phyloP scores from a whole-genome alignment of 2,888 invertebrate species.

The Ligdia adustata region DNA sequence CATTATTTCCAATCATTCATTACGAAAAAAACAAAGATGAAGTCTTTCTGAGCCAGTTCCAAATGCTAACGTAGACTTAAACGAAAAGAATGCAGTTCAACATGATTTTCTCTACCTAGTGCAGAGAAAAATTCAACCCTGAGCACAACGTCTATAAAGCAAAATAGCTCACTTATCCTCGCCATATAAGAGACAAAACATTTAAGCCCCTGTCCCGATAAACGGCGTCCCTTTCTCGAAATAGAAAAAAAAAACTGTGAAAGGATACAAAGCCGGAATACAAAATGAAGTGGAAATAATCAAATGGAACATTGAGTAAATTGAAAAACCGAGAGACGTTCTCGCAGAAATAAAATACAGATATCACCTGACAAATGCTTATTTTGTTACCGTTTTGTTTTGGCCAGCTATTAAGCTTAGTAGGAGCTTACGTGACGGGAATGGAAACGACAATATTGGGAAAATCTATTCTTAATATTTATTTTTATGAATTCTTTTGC shows the following conservation, averaged over 20 bases:
- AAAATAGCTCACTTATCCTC: slow-evolving; percentile 37
- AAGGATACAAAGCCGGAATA: slow-evolving; percentile 47
- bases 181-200: slow-evolving; percentile 40
- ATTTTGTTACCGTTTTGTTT: slow-evolving; percentile 15
- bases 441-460: neutral
- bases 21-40: too few relatives aligned
- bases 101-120: too few relatives aligned
- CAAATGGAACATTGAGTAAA: slow-evolving; percentile 46
- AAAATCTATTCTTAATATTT: too few relatives aligned
- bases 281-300: slow-evolving; percentile 50
- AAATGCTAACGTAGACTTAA: too few relatives aligned
- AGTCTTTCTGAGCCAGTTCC: too few relatives aligned
- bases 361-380: slow-evolving; percentile 33
- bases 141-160: too few relatives aligned
- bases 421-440: slow-evolving; percentile 9
- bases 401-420: slow-evolving; percentile 15
- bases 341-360: slow-evolving; percentile 47
- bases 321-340: slow-evolving; percentile 51
- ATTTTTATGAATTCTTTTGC: too few relatives aligned
- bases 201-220: slow-evolving; percentile 41
- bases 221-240: slow-evolving; percentile 40
- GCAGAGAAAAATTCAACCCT: too few relatives aligned
- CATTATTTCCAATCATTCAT: too few relatives aligned
- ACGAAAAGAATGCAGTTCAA: too few relatives aligned
- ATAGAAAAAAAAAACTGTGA: slow-evolving; percentile 42